phyloP scores from a whole-genome alignment of 1,140 invertebrate species.

The Amphibalanus amphitrite region DNA sequence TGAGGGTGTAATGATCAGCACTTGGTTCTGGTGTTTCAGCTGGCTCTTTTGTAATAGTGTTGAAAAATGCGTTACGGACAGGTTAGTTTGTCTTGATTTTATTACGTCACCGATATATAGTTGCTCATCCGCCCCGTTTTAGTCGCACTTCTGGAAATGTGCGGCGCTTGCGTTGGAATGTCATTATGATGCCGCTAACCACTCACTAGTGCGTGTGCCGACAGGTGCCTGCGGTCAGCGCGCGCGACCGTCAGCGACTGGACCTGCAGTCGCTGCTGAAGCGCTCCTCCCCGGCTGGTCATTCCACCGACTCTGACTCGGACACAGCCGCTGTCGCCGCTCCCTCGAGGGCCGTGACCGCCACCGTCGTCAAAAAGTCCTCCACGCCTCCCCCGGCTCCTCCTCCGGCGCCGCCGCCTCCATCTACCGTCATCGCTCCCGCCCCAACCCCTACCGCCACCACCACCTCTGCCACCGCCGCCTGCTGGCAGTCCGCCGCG shows the following conservation, averaged over 20 bases:
- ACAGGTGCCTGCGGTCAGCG: background rate
- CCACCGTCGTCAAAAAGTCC: constrained; percentile 19
- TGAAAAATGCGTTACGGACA: no score
- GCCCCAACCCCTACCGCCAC: constrained; percentile 22
- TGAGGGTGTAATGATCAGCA: no score
- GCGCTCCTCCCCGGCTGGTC: background rate
- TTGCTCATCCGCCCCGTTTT: no score
- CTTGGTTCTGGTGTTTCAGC: no score
- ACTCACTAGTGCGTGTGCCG: no score
- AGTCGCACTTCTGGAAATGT: no score
- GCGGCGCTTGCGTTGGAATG: no score
- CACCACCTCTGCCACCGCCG: constrained; percentile 30
- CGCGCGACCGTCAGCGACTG: background rate
- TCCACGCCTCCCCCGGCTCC: no score
- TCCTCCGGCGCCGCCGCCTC: constrained; percentile 32
- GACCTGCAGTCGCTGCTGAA: background rate
- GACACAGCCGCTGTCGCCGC: background rate
- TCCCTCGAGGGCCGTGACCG: constrained; percentile 30
- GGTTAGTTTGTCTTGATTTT: no score
- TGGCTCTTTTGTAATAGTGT: no score
- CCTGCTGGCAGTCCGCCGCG: constrained; percentile 31
- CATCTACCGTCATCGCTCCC: constrained; percentile 31
- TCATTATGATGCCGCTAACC: no score
- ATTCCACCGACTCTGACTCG: background rate
- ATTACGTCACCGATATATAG: no score